These are phyloP conservation scores for Tychaedon coryphoeus DNA, from an alignment of 2,113 vertebrate genomes.

Conservation along the genomic window DNA sequence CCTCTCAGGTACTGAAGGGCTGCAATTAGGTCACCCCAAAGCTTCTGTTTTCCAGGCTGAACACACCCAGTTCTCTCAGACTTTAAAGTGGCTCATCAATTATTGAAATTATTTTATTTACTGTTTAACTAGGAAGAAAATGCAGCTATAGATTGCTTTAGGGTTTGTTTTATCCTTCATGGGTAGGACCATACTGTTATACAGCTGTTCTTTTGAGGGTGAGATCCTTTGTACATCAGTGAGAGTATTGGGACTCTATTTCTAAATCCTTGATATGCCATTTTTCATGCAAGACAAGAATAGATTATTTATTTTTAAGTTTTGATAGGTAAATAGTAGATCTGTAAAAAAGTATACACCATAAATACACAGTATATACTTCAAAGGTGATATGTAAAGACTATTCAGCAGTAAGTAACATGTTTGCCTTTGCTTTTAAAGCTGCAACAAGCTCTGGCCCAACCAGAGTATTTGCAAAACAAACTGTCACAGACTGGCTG, in stretches of 20 bases:
- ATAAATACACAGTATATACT: not conserved
- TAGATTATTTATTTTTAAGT: not conserved
- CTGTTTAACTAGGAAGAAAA: not conserved
- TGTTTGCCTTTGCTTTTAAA: not conserved
- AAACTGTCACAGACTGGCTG: not conserved
- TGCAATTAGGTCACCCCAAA: not conserved
- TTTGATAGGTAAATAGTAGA: not conserved
- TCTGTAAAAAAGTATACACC: not conserved
- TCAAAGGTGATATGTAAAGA: not conserved
- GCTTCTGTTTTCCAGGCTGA: not conserved
- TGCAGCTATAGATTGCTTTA: not conserved
- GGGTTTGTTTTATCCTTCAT: not conserved
- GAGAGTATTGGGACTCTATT: not conserved
- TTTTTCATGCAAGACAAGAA: not conserved
- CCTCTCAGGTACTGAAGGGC: not conserved
- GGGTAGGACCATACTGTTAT: not conserved
- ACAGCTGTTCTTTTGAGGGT: not conserved
- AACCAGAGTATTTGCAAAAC: not conserved
- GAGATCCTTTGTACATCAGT: not conserved
- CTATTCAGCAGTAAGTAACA: not conserved
- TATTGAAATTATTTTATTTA: not conserved
- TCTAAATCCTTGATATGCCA: not conserved
- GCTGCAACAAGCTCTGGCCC: not conserved
- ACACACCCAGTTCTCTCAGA: not conserved
- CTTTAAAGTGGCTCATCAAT: not conserved